Conservation (phyloP, 53 echinoderm and acorn worm genomes). For the Paracentrotus lividus region DNA sequence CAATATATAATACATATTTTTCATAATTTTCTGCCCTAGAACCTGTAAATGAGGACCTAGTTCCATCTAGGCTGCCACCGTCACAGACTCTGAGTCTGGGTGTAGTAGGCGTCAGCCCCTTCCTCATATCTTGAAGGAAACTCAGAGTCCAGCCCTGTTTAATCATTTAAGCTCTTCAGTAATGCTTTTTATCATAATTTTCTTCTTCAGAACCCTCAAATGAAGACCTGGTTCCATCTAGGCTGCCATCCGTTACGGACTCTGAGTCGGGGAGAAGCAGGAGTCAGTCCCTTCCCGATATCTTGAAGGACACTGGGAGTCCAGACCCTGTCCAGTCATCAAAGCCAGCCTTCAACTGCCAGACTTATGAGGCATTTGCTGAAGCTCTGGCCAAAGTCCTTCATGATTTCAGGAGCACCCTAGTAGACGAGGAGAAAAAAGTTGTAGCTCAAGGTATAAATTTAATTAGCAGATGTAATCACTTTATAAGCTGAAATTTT, state of each 20-base stretch:
- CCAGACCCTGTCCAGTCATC: background rate
- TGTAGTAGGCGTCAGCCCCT: background rate
- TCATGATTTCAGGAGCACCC: constrained; percentile 73
- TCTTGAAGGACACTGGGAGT: background rate
- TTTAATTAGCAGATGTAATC: background rate
- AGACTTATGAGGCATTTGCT: constrained; percentile 88
- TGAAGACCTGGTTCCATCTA: background rate
- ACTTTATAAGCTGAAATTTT: too few species aligned
- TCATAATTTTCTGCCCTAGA: background rate
- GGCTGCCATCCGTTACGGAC: background rate
- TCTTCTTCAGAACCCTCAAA: background rate
- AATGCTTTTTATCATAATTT: background rate
- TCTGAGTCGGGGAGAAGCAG: background rate
- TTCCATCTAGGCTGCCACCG: background rate
- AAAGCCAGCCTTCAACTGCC: constrained; percentile 63
- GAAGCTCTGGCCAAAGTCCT: constrained; percentile 78
- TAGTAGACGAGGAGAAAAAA: constrained; percentile 78
- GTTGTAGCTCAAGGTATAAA: constrained; percentile 83
- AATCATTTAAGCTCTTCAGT: too few species aligned
- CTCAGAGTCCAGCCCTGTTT: background rate
- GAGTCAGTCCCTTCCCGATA: background rate
- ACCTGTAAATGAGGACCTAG: background rate
- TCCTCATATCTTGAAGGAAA: background rate
- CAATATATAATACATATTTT: too few species aligned
- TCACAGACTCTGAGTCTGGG: background rate